Base-by-base conservation (phyloP, 2,888 invertebrate genomes). In the Mythimna ferrago region DNA sequence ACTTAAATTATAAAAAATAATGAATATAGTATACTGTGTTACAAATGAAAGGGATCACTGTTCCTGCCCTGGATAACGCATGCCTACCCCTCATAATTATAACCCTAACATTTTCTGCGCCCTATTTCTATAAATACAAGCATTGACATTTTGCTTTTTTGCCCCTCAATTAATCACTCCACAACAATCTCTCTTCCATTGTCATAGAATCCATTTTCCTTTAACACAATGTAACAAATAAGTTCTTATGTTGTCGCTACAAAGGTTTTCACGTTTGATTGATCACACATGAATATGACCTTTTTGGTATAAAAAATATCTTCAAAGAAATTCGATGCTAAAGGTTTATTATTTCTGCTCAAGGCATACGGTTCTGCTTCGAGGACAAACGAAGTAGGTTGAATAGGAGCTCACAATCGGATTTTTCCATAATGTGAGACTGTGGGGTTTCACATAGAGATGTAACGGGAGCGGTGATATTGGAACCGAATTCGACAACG, bases 261-360 rank as follows among this genome's bases (percentile, higher is more conserved):
- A 84, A 86, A 83, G 83, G 84, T 63, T 83, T 87, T 89, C 88
- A 90, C 86, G 87, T 84, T 86, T 89, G 91, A 92, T 92, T 90
- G 92, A 92, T 92, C 92, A 91, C 86, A 88, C 82, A 89, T 87
- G 89, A 88, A 88, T 83, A 88, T 83, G 90, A 84, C 88, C 90
- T 88, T 89, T 89, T 80, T 72, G 78, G 71, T 81, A 71, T 82
- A 86, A 87, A 82, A 78, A 76, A 80, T 78, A 83, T 73, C 57
- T 71, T 75, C 75, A 80, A 78, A 78, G 72, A 67, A 76, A 76
- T n/a, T 71, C 26, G 19, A 44, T 19, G 64, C 44, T 21, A 57
- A 61, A 74, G 77, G 75, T 73, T 73, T 75, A 73, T 75, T 73
- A 81, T 76, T 79, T 76, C 69, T 66, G 60, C 63, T 68, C 78